Evolutionary conservation across 2,797 vertebrate species (phyloP), one percentile per base, ranked within the genome.

Genomic region (Esox masquinongy): DNA sequence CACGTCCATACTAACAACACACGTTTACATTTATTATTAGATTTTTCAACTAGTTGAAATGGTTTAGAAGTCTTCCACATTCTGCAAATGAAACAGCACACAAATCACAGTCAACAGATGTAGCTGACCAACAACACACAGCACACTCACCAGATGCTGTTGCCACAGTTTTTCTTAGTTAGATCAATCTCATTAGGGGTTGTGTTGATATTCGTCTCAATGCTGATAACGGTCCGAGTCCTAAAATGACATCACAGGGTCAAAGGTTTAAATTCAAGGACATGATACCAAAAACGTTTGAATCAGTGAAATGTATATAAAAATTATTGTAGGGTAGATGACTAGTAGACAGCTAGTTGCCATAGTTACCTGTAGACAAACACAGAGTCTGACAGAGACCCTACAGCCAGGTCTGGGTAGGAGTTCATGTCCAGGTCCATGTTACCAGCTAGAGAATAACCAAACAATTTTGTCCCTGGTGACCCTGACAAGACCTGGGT

Each of bases 381-480:
- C 3, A 99, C 93, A 15, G 95, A 88, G 85, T 99, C 97, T 14
- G 96, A 97, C 70, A 99, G 95, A 15, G 97, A 97, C 61, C 98
- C 98, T 1, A 99, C 91, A 67, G 97, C 97, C 88, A 99, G 81
- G 81, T 99, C 97, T 8, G 97, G 97, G 85, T 98, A 99, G 59
- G 91, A 86, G 89, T 99, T 99, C 84, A 70, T 86, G 85, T 99
- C 98, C 85, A 99, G 88, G 88, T 99, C 98, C 96, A 99, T 96
- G 89, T 97, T 97, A 72, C 97, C 97, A 64, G 97, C 96, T 88
- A 99, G 88, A 72, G 98, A 99, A 85, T 99, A 99, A 70, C 98
- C 98, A 85, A 99, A 99, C 78, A 88, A 89, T 29, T 0, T 82
- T 15, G 89, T 91, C 7, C 79, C 81, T 19, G 91, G 56, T 78